Percentiles rank a stretch among this genome's conserved stretches.
Evolutionary conservation across 2,888 invertebrate genomes (phyloP).

Genomic region (Balanococcus diminutus): DNA sequence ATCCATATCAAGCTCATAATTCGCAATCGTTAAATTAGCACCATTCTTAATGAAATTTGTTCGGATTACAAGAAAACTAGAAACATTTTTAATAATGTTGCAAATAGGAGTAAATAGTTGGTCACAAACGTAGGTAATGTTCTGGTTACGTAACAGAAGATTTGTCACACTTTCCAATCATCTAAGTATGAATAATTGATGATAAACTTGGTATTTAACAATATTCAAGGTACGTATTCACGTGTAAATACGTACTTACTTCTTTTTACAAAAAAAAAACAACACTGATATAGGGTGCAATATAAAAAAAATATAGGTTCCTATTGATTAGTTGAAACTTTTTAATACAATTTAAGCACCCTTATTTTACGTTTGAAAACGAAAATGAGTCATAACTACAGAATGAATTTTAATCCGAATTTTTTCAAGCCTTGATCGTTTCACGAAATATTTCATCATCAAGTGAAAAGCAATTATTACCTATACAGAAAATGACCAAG

Average conservation of each 20-base stretch:
- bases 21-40: background rate
- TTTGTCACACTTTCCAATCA: constrained; percentile 9
- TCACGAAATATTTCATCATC: no score
- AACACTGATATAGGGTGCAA: no score
- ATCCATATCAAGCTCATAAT: background rate
- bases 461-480: no score
- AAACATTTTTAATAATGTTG: background rate
- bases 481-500: no score
- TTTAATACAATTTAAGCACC: no score
- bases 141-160: background rate
- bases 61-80: background rate
- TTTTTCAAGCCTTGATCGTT: no score
- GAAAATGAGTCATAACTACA: no score
- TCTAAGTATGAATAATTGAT: background rate
- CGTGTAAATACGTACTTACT: no score
- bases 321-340: no score
- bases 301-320: no score
- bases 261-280: background rate
- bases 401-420: no score
- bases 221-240: background rate
- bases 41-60: background rate
- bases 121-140: background rate
- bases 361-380: no score
- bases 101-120: background rate
- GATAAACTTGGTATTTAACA: background rate